Percentiles rank a stretch among this genome's conserved stretches.
Conservation (phyloP, 2,797 vertebrate genomes). For the Platalea minor region DNA sequence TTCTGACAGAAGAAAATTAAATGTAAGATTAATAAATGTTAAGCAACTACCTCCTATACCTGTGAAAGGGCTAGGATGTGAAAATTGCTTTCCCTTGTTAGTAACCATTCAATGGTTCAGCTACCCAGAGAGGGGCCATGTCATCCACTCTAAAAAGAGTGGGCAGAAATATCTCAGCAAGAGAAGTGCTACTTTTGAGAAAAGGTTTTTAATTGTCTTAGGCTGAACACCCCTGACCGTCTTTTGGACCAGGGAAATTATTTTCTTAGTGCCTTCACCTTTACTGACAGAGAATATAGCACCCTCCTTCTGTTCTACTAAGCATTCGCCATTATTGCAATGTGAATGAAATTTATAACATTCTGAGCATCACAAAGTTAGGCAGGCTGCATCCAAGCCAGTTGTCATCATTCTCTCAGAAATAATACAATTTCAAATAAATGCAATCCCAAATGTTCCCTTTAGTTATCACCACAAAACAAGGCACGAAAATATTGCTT, state of each 20-base stretch:
- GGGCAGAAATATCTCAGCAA: background rate
- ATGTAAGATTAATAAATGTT: conserved; percentile 7
- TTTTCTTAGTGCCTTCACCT: background rate
- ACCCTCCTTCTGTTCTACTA: background rate
- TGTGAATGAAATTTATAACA: background rate
- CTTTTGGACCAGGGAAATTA: background rate
- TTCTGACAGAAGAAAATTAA: conserved; percentile 30
- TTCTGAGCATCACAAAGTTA: background rate
- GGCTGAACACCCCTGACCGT: background rate
- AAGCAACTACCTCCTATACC: background rate
- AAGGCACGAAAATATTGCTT: background rate
- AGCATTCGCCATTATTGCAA: background rate
- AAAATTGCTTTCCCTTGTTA: conserved; percentile 12
- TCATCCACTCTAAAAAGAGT: background rate
- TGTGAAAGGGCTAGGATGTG: background rate
- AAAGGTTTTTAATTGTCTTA: background rate
- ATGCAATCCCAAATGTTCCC: background rate
- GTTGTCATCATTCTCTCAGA: background rate
- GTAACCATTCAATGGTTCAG: background rate
- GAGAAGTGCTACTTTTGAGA: background rate
- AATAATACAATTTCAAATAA: conserved; percentile 9
- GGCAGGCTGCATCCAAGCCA: background rate
- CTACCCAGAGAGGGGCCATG: background rate
- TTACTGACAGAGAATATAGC: background rate
- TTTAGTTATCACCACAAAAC: background rate